phyloP scores from a whole-genome alignment of 2,797 vertebrate species.

The Necrosyrtes monachus region DNA sequence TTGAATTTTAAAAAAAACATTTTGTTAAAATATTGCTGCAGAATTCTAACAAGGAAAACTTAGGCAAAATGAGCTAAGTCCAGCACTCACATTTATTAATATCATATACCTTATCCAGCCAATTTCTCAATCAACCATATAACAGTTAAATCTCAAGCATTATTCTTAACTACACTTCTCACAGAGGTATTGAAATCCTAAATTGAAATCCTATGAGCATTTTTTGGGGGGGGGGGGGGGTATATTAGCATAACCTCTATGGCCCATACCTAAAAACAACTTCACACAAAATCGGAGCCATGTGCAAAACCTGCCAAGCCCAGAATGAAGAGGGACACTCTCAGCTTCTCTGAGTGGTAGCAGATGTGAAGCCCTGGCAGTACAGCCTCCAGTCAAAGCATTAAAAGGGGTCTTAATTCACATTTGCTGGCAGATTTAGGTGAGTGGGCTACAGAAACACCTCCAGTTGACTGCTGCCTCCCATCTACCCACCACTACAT shows the following conservation, averaged over 20 bases:
- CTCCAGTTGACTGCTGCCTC: not conserved
- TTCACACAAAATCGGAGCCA: not conserved
- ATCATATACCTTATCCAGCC: not conserved
- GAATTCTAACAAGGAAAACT: not conserved
- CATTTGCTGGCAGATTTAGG: constrained; percentile 11
- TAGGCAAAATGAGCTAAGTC: not conserved
- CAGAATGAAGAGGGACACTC: not conserved
- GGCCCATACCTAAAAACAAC: not conserved
- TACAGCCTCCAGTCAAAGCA: not conserved
- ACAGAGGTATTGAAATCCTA: not conserved
- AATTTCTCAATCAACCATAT: not conserved
- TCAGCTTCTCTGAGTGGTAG: constrained; percentile 1
- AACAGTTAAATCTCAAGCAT: not conserved
- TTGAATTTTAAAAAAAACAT: not conserved
- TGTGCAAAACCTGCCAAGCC: not conserved
- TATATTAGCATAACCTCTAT: not conserved
- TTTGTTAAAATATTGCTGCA: not conserved
- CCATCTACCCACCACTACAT: not conserved
- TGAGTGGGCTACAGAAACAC: not conserved
- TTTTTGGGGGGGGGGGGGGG: not conserved
- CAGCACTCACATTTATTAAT: not conserved
- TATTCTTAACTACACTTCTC: not conserved
- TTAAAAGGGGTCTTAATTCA: constrained; percentile 10
- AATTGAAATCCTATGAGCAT: not conserved
- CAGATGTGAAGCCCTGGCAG: constrained; percentile 13